A percentile compares a stretch with the other conserved stretches of the same genome.
phyloP scores from a whole-genome alignment of 2,113 vertebrate species.

The Odontophorus gujanensis region DNA sequence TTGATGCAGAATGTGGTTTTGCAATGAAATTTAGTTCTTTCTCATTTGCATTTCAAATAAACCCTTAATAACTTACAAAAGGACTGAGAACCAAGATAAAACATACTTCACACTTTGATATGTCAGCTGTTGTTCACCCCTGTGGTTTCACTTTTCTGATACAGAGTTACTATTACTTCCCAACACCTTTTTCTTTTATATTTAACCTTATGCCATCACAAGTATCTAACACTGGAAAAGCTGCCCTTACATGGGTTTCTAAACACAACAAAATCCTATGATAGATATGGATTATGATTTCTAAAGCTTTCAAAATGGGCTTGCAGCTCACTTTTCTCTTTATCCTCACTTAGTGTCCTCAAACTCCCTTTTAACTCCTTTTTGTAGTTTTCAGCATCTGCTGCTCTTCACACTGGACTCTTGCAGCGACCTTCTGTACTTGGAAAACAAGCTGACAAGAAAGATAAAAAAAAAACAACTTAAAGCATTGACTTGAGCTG shows the following conservation, averaged over 20 bases:
- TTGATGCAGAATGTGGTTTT: conserved; percentile 25
- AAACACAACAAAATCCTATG: not conserved
- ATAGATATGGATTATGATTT: not conserved
- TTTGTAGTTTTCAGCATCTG: not conserved
- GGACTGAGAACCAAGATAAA: conserved; percentile 32
- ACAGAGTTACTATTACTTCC: not conserved
- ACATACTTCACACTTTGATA: conserved; percentile 31
- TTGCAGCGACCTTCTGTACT: not conserved
- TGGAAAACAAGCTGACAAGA: not conserved
- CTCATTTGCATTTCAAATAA: conserved; percentile 70
- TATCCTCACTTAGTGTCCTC: not conserved
- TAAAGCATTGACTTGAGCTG: not conserved
- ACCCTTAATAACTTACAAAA: conserved; percentile 59
- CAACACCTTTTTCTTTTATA: not conserved
- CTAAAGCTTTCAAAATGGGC: conserved; percentile 2
- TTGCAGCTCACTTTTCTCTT: conserved; percentile 18
- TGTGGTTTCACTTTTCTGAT: conserved; percentile 9
- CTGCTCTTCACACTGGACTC: not conserved
- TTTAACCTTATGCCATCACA: not conserved
- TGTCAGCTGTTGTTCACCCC: conserved; percentile 22
- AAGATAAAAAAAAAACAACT: not conserved
- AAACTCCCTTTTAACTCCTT: not conserved
- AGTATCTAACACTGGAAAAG: not conserved
- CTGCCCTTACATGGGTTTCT: not conserved
- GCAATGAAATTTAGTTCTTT: conserved; percentile 4